Evolutionary conservation across 2,113 vertebrate genomes (phyloP).

Genomic region (Siphamia tubifer): DNA sequence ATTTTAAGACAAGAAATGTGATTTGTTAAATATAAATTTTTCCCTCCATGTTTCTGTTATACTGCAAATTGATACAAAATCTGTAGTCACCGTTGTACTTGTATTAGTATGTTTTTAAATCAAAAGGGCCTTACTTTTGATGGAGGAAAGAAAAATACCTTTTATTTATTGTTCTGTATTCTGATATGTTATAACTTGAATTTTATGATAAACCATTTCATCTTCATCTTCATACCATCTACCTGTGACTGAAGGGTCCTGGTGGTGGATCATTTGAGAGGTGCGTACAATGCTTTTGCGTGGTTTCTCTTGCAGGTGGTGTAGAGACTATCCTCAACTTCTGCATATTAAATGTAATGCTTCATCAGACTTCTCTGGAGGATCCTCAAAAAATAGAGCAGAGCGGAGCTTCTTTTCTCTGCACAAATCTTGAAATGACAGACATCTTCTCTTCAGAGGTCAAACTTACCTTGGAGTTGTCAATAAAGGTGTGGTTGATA

Average conservation of each 20-base stretch:
- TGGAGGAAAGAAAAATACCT: too few relatives aligned
- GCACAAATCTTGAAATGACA: constrained; percentile 2
- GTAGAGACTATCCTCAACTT: background rate
- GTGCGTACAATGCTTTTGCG: background rate
- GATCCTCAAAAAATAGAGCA: constrained; percentile 6
- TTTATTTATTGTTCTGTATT: too few relatives aligned
- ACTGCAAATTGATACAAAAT: too few relatives aligned
- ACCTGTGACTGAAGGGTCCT: background rate
- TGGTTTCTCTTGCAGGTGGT: background rate
- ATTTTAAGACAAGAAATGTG: too few relatives aligned
- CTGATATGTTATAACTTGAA: too few relatives aligned
- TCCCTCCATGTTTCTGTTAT: too few relatives aligned
- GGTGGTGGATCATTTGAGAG: background rate
- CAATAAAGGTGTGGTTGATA: background rate
- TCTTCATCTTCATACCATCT: too few relatives aligned
- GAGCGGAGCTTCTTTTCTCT: background rate
- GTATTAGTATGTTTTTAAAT: too few relatives aligned
- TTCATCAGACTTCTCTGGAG: constrained; percentile 19
- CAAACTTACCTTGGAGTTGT: constrained; percentile 60
- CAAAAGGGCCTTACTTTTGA: too few relatives aligned
- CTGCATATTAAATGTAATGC: constrained; percentile 20
- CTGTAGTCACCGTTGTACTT: too few relatives aligned
- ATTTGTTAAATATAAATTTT: too few relatives aligned
- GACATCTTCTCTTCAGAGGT: background rate
- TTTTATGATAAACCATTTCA: background rate